Base-by-base conservation (phyloP, 1,140 invertebrate species). In the Lycorma delicatula region DNA sequence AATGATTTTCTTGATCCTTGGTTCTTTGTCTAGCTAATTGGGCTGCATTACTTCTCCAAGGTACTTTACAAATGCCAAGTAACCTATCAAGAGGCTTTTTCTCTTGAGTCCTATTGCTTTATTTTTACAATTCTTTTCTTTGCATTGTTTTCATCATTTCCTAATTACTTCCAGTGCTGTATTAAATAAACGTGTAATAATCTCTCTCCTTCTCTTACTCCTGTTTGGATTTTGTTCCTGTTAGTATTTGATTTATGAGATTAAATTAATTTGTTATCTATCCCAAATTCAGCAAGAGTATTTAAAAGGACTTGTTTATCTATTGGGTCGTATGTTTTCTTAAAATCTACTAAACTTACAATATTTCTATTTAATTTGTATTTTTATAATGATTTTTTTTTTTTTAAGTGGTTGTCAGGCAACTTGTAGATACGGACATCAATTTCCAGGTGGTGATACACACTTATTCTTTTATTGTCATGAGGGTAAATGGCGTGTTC, bases 361-460 rank as follows among this genome's bases (percentile, higher is more conserved):
- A 59, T 54, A 31, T 54, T 41, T 18, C 29, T 56, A n/a, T 29
- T 34, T 41, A 20, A 3, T 16, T 41, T 41, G 12, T 11, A 50
- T 26, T 13, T 23, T 36, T 18, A 3, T 7, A 4, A 54, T 5
- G 29, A 13, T 51, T 29, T 38, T 34, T 22, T 52, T 7, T 51
- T n/a, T 28, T 57, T 61, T n/a, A 51, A 77, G 74, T 34, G 72
- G 74, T 11, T 86, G 85, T 62, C 71, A 67, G 11, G 78, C 77
- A 2, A 73, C 61, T 16, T 86, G 84, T 62, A 64, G 73, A 1
- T 50, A 68, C 6, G 72, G 75, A 34, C 79, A 83, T 63, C 71
- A 75, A 59, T 85, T 86, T 67, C 78, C 79, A 0, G 78, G 80
- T 66, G 81, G 81, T 13, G 69, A 74, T 18, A 70, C 55, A 3